phyloP scores from a whole-genome alignment of 2,888 invertebrate species.

The Monopis laevigella region DNA sequence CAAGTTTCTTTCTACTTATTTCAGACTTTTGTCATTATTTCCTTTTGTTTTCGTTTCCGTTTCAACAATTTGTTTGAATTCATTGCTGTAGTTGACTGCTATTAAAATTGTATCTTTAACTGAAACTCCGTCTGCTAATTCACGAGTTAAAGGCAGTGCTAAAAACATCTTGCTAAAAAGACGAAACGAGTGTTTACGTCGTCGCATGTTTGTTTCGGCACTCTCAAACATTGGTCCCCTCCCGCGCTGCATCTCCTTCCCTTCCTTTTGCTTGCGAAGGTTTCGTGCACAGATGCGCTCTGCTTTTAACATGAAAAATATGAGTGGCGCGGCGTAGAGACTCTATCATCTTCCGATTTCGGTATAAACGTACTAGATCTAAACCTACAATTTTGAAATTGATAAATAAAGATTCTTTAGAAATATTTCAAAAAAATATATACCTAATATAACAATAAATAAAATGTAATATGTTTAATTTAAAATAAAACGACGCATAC shows the following conservation, averaged over 20 bases:
- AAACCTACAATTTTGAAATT: no score
- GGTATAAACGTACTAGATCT: no score
- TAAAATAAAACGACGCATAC: no score
- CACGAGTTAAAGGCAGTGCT: no score
- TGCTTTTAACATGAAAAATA: slow-evolving; percentile 13
- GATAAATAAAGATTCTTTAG: no score
- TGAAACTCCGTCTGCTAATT: no score
- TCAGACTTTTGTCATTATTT: slow-evolving; percentile 11
- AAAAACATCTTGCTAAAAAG: no score
- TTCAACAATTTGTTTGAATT: slow-evolving; percentile 7
- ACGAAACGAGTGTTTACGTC: slow-evolving; percentile 6
- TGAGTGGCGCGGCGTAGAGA: slow-evolving; percentile 3
- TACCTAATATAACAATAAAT: no score
- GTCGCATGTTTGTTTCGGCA: slow-evolving; percentile 37
- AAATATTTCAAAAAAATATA: no score
- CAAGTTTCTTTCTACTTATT: slow-evolving; percentile 19
- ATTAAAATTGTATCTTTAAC: no score
- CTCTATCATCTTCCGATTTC: slow-evolving; percentile 5
- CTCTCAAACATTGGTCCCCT: slow-evolving; percentile 20
- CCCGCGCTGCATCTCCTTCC: not conserved
- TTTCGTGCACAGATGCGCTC: slow-evolving; percentile 14
- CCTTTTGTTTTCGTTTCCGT: slow-evolving; percentile 3
- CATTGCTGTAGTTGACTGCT: no score
- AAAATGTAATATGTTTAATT: no score
- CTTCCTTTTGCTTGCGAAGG: slow-evolving; percentile 7